Evolutionary conservation across 2,888 invertebrate genomes (phyloP), one percentile per base, ranked within the genome.

Genomic region (Brenthis ino): DNA sequence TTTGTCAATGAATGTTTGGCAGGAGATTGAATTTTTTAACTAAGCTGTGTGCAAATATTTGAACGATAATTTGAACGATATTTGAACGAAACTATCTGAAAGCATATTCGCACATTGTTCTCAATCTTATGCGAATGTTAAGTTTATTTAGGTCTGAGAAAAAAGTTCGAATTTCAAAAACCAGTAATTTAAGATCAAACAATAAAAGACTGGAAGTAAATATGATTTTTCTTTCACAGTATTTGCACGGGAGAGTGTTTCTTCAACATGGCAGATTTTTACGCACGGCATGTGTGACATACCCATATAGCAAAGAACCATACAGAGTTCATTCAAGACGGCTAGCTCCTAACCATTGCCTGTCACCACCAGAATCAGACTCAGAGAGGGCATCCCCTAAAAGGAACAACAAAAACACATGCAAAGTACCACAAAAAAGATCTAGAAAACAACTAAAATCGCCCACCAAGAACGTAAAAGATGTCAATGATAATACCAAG

Each of bases 211-310:
- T 6, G 8, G 16, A 51, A 16, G 16, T 51, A n/a, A 12, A 33
- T n/a, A 2, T 14, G 16, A 65, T 50, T 37, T 51, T 58, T 63
- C 13, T 55, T 77, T 93, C 93, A 33, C 85, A 96, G 96, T 96
- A 96, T 83, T 93, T 96, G 24, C 96, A 96, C 83, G 96, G 96
- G 1, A 94, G 95, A 76, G 95, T 96, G 14, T 96, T 95, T 80
- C 89, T 96, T 2, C 96, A 96, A 86, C 95, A 95, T 65, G 95
- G 96, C 0, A 94, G 95, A 81, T 93, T 95, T 61, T 84, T 96
- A 66, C 93, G 95, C 57, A 94, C 95, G 12, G 96, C 95, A 0
- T 94, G 94, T 77, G 94, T 96, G 65, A 93, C 88, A 5, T 89
- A 82, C 85, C 83, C 92, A 51, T 86, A 93, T 85, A 90, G 91